These are phyloP conservation scores for Thalassarche chlororhynchos DNA, from an alignment of 2,113 vertebrate species.

Conservation along the genomic window DNA sequence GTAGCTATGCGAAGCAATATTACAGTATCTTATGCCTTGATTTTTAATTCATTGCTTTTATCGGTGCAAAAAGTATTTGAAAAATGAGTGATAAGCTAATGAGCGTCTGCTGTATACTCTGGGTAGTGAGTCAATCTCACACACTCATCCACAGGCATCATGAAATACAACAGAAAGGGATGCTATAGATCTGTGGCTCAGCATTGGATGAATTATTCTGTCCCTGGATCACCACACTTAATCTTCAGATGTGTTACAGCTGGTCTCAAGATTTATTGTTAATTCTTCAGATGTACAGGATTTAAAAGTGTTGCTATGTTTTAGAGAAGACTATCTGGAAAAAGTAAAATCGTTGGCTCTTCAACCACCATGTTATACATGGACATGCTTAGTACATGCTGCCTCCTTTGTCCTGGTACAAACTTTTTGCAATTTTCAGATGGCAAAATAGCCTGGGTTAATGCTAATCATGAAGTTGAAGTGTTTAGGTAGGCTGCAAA, in stretches of 20 bases:
- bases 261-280: neutral
- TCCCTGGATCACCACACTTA: neutral
- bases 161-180: neutral
- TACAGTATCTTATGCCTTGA: neutral
- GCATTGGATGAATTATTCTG: neutral
- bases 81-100: conserved; percentile 2
- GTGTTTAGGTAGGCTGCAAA: neutral
- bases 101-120: neutral
- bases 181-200: neutral
- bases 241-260: neutral
- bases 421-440: neutral
- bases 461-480: neutral
- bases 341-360: neutral
- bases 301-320: neutral
- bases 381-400: neutral
- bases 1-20: neutral
- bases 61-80: neutral
- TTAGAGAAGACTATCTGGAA: neutral
- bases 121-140: neutral
- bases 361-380: neutral
- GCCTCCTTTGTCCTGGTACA: neutral
- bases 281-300: neutral
- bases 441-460: neutral
- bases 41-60: neutral
- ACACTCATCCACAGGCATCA: neutral